Percentiles rank a stretch among this genome's conserved stretches.
Conservation (phyloP, 2,797 vertebrate genomes). For the Ctenopoma kingsleyae region DNA sequence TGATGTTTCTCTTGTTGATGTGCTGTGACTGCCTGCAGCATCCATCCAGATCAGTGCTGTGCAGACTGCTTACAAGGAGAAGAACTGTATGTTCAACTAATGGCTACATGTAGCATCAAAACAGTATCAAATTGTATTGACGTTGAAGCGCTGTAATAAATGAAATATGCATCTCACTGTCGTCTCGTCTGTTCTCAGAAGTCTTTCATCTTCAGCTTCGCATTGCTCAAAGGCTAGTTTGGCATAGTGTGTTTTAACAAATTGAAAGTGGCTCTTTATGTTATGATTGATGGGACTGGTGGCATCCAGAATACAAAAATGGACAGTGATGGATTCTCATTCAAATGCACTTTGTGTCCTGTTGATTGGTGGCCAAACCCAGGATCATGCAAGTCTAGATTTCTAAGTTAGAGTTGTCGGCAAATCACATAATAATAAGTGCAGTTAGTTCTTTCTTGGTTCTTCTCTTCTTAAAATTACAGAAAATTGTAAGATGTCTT, state of each 20-base stretch:
- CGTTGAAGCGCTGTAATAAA: constrained; percentile 26
- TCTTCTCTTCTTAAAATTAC: neutral
- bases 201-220: constrained; percentile 53
- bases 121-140: constrained; percentile 46
- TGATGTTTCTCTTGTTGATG: constrained; percentile 43
- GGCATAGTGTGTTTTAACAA: constrained; percentile 58
- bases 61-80: constrained; percentile 20
- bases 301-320: constrained; percentile 45
- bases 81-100: constrained; percentile 49
- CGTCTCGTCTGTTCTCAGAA: constrained; percentile 45
- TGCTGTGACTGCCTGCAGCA: constrained; percentile 41
- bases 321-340: constrained; percentile 58
- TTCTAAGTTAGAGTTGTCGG: neutral
- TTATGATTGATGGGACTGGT: constrained; percentile 60
- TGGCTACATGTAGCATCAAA: constrained; percentile 56
- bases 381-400: constrained; percentile 6
- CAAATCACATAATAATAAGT: neutral
- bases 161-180: constrained; percentile 64
- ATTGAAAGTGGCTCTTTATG: constrained; percentile 65
- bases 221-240: constrained; percentile 30
- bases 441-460: neutral
- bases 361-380: constrained; percentile 47
- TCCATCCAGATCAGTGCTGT: constrained; percentile 17
- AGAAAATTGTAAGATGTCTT: neutral
- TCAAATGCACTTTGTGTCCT: constrained; percentile 50